Percentiles rank a stretch among this genome's conserved stretches.
Conservation (phyloP, 2,888 invertebrate species). For the Nematopogon swammerdamellus region DNA sequence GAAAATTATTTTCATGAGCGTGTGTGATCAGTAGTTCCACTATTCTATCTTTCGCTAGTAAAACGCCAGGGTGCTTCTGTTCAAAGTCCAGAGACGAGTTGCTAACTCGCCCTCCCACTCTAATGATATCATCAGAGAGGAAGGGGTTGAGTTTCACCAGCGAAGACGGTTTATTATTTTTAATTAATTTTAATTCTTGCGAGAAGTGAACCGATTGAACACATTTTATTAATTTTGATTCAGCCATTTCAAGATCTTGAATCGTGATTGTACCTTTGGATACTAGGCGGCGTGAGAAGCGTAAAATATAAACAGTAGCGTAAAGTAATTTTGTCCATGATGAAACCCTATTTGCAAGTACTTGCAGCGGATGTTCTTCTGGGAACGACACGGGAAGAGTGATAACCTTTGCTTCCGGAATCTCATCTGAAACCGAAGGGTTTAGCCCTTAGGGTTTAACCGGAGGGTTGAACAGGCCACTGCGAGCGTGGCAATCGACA, state of each 20-base stretch:
- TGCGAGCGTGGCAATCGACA: conserved; percentile 2
- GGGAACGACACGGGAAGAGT: background rate
- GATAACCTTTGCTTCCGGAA: background rate
- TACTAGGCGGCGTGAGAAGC: background rate
- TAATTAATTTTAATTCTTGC: background rate
- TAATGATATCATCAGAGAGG: background rate
- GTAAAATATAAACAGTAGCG: background rate
- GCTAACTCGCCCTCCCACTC: conserved; percentile 1
- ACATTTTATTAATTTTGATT: background rate
- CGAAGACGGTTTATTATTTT: background rate
- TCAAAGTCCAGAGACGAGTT: background rate
- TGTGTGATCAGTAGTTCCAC: background rate
- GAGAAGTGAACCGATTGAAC: background rate
- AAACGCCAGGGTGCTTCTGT: background rate
- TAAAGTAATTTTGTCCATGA: background rate
- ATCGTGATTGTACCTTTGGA: background rate
- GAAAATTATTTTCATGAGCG: background rate
- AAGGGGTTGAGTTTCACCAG: conserved; percentile 1
- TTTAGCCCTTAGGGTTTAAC: too few species aligned
- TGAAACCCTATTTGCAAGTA: background rate
- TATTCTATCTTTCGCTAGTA: background rate
- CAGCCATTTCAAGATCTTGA: background rate
- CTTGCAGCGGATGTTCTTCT: background rate
- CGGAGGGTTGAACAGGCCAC: background rate
- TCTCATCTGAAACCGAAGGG: background rate